Base-by-base conservation (phyloP, 2,113 vertebrate genomes). In the Gymnogyps californianus region DNA sequence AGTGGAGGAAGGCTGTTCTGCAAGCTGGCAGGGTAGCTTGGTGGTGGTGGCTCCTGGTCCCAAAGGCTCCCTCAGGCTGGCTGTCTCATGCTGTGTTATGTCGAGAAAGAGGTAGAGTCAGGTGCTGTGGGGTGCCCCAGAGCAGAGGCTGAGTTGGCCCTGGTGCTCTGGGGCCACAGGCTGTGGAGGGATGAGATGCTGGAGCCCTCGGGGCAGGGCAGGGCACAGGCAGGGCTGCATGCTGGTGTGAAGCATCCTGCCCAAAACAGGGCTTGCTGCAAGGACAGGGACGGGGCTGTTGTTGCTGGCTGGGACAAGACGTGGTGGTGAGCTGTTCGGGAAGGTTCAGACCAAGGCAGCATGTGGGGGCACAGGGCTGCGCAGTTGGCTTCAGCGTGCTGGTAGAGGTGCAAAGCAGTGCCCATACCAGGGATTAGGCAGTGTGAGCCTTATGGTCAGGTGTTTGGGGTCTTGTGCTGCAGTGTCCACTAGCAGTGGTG, bases 61-160 rank as follows among this genome's bases (percentile, higher is more conserved):
- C 72, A 85, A 70, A 88, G 69, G 36, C 10, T 87, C 75, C 71
- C 61, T 59, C 11, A 13, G 36, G 79, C 54, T 76, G 85, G 12
- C 57, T 88, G 62, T 57, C 47, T 84, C 9, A 15, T 58, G 87
- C 66, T 72, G 65, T 28, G 96, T 85, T 80, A 97, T 2, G 96
- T 97, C 6, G 96, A 95, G 90, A 72, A 83, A 54, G 77, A 67
- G 83, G 78, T 75, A 83, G 96, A 93, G 96, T 57, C 82, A 96
- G 70, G 96, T 96, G 96, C 92, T 93, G 46, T 31, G 34, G 78
- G 77, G 74, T 76, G 15, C 21, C 34, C 36, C 64, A 40, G 93
- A 77, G 72, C 0, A 0, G n/a, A 64, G 67, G 55, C 72, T 59
- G 80, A 24, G 42, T 3, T 70, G 55, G 55, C n/a, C 42, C 66